Base-by-base conservation (phyloP, 1,140 invertebrate species). In the Mylabris phalerata region DNA sequence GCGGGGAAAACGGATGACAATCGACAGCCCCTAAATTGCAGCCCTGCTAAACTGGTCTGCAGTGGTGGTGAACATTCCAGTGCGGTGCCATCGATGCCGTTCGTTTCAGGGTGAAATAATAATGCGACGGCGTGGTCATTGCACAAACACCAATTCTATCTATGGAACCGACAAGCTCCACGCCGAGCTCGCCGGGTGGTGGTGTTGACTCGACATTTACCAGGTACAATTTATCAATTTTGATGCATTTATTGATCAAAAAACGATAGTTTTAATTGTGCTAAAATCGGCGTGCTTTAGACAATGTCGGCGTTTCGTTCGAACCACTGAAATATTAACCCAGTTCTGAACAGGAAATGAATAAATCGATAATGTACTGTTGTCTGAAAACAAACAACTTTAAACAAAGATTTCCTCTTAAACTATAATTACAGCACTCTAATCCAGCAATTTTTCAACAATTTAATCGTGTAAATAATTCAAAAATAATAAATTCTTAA, bases 171-270 rank as follows among this genome's bases (percentile, higher is more conserved):
- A 58, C 67, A 44, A 69, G 67, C 65, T 65, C 67, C 41, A 62
- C 67, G 32, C 67, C 67, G 55, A 69, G 67, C 57, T 64, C 66
- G 32, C 63, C 63, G 50, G 55, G 57, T 32, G 59, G 65, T 59
- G 62, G 64, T 55, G 66, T 64, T 52, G 69, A 71, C 64, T 69
- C 69, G 19, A 68, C 69, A 41, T 70, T 68, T 48, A 60, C 67
- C 62, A 70, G 68, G 67, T 67, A 57, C 25, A 9, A 32, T 5
- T 48, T 19, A 19, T 19, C 19, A 19, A 41, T 48, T 52, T 56
- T 50, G 54, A 61, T 61, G 54, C 54, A 60, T 61, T 51, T 48
- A 40, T 51, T 26, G 10, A 44, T 44, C 41, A 47, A 26, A 3
- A 41, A 48, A 45, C 19, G 19, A 19, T 19, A 19, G 19, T 19